phyloP scores from a whole-genome alignment of 2,113 vertebrate species.

The Labeo rohita region DNA sequence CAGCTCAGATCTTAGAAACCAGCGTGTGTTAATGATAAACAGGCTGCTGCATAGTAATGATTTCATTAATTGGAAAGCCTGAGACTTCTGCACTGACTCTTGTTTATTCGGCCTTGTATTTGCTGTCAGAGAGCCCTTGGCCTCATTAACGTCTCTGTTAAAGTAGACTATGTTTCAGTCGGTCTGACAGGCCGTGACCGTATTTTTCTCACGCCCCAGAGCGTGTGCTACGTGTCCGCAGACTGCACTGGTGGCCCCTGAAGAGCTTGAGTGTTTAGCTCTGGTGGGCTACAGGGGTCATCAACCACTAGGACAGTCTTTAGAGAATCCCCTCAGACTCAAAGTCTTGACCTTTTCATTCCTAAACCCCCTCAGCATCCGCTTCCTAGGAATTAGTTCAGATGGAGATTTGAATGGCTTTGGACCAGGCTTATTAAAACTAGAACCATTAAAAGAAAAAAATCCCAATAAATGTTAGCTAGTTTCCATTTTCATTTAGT shows the following conservation, averaged over 20 bases:
- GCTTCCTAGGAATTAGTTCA: not conserved
- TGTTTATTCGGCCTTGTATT: conserved; percentile 12
- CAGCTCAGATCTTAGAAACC: not conserved
- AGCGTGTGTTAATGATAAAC: not conserved
- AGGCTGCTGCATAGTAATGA: not conserved
- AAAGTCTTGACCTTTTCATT: conserved; percentile 63
- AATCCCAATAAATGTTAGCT: too few relatives aligned
- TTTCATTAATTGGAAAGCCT: not conserved
- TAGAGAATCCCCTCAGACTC: conserved; percentile 57
- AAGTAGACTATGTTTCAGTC: not conserved
- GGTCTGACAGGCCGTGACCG: conserved; percentile 9
- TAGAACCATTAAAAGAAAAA: too few relatives aligned
- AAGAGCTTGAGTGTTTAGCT: conserved; percentile 39
- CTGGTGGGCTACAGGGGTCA: conserved; percentile 56
- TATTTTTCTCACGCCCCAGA: conserved; percentile 74
- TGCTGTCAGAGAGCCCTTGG: not conserved
- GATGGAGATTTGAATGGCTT: conserved; percentile 12
- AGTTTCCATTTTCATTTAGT: too few relatives aligned
- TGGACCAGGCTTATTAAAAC: not conserved
- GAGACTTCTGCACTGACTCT: not conserved
- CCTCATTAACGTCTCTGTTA: not conserved
- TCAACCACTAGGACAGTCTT: conserved; percentile 43
- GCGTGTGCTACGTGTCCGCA: conserved; percentile 68
- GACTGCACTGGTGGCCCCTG: conserved; percentile 63
- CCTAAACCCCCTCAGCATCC: conserved; percentile 51